Evolutionary conservation across 2,888 invertebrate genomes (phyloP), one percentile per base, ranked within the genome.

Genomic region (Agriopis leucophaearia): DNA sequence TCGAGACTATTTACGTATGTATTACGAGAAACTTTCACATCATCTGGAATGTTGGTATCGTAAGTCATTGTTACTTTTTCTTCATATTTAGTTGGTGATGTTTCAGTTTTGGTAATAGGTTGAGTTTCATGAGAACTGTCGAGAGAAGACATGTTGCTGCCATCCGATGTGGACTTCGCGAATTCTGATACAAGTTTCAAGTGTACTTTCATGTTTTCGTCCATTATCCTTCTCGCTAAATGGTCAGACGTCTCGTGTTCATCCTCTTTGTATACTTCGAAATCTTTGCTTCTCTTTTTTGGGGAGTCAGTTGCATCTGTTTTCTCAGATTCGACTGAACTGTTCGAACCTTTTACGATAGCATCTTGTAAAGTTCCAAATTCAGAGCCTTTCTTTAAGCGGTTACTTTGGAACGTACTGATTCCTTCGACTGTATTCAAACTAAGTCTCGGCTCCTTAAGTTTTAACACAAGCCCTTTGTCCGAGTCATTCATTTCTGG

Each of bases 361-460:
- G 96, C 96, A 78, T 97, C 96, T 85, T 97, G 96, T 73, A 97
- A 90, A 72, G 96, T 96, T 3, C 96, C 97, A 94, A 96, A 97
- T 78, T 97, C 96, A 6, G 96, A 96, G 0, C 95, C 96, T 80
- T 97, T 97, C 84, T 97, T 97, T 64, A 97, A 83, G 57, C 96
- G 94, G 71, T 95, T 95, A 74, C 95, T 92, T 77, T 96, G 96
- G 82, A 96, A 96, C 7, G 96, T 95, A 64, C 95, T 96, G 52
- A 96, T 88, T 9, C 96, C 96, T 81, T 96, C 96, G 73, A 96
- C 87, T 66, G 94, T 92, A 71, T 94, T 94, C 45, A 94, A 76
- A 71, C 95, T 95, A 60, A 95, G 82, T 73, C 95, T 85, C 4
- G 95, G 95, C 79, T 95, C 96, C 81, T 95, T 95, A 72, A 92